These are phyloP conservation scores for Chondrilla cf. caribensis DNA, from an alignment of 37 sponge, comb jelly and placozoan genomes.

Conservation along the genomic window DNA sequence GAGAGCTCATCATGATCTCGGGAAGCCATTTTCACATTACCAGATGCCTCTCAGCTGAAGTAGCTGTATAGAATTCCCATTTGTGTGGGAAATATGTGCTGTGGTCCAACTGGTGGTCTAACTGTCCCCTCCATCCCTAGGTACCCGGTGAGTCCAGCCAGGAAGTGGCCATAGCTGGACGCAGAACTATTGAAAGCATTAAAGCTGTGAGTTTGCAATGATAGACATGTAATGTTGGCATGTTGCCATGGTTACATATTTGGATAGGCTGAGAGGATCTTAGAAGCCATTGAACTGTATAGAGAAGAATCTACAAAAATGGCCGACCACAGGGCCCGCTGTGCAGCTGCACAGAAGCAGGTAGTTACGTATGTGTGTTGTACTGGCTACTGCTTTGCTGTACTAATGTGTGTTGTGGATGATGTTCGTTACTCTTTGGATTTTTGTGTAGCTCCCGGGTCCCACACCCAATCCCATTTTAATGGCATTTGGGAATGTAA, in stretches of 20 bases:
- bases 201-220: slow-evolving; percentile 51
- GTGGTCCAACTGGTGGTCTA: no score
- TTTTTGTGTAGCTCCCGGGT: slow-evolving; percentile 40
- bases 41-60: no score
- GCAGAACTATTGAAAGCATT: slow-evolving; percentile 69
- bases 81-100: no score
- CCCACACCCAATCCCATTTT: slow-evolving; percentile 73
- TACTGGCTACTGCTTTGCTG: background rate
- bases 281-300: slow-evolving; percentile 80
- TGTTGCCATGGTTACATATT: background rate
- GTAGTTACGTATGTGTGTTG: background rate
- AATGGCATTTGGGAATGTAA: slow-evolving; percentile 58
- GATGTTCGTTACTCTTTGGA: no score
- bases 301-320: slow-evolving; percentile 55
- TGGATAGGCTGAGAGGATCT: slow-evolving; percentile 83
- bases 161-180: slow-evolving; percentile 69
- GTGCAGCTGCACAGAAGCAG: slow-evolving; percentile 44
- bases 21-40: no score
- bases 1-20: no score
- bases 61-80: no score
- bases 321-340: slow-evolving; percentile 42
- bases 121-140: no score
- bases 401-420: background rate
- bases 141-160: slow-evolving; percentile 53
- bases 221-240: background rate